Percentiles rank a stretch among this genome's conserved stretches.
Evolutionary conservation across 2,113 vertebrate species (phyloP).

Genomic region (Anser brachyrhynchus): DNA sequence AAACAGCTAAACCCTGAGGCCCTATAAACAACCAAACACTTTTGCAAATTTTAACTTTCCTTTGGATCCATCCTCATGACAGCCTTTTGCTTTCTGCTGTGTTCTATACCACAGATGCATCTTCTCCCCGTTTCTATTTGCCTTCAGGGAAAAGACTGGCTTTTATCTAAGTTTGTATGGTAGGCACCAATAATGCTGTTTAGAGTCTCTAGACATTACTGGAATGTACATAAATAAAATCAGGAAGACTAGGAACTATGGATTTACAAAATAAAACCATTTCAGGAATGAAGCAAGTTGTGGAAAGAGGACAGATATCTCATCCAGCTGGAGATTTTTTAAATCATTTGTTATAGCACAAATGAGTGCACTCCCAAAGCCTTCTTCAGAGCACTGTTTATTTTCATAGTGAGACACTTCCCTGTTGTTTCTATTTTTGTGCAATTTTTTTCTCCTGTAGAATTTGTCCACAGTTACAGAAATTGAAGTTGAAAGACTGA

Average conservation of each 20-base stretch:
- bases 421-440: background rate
- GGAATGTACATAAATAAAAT: conserved; percentile 41
- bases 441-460: background rate
- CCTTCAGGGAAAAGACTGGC: background rate
- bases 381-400: background rate
- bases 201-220: background rate
- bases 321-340: background rate
- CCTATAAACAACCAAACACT: conserved; percentile 28
- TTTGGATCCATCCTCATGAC: conserved; percentile 20
- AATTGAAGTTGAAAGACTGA: background rate
- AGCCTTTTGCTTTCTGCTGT: conserved; percentile 26
- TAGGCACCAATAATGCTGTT: conserved; percentile 17
- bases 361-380: background rate
- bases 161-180: conserved; percentile 8
- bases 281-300: background rate
- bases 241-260: background rate
- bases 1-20: conserved; percentile 37
- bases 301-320: background rate
- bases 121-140: background rate
- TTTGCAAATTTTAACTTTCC: conserved; percentile 32
- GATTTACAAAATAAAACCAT: background rate
- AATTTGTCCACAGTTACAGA: background rate
- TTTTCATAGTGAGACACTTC: background rate
- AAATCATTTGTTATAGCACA: background rate
- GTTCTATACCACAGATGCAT: background rate